These are phyloP conservation scores for Apodemus agrarius DNA, from an alignment of 2,797 vertebrate genomes.

Conservation along the genomic window DNA sequence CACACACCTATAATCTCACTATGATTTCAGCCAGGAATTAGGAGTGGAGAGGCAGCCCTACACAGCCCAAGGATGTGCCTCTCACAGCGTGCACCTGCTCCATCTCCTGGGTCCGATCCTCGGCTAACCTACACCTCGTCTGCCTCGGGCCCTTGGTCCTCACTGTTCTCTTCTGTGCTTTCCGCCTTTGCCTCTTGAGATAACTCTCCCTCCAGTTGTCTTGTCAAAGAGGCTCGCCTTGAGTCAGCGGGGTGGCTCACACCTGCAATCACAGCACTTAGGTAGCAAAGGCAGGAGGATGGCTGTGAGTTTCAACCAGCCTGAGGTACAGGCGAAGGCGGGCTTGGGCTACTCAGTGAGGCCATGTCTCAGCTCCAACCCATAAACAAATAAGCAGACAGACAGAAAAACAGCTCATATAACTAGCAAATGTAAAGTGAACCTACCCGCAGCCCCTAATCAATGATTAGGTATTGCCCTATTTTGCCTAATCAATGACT, in stretches of 20 bases:
- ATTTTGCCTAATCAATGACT: neutral
- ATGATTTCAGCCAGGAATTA: neutral
- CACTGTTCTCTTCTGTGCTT: neutral
- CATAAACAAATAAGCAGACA: neutral
- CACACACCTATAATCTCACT: neutral
- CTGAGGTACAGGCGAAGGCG: neutral
- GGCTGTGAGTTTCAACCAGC: neutral
- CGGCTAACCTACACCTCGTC: neutral
- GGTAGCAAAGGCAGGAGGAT: neutral
- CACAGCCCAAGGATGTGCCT: neutral
- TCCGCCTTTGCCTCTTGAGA: neutral
- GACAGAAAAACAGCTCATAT: neutral
- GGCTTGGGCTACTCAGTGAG: neutral
- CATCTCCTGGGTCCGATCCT: neutral
- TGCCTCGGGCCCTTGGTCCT: neutral
- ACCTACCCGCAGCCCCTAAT: neutral
- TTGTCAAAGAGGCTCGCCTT: slow-evolving; percentile 6
- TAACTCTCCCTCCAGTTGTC: neutral
- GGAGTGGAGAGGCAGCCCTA: accelerated
- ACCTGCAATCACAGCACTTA: neutral
- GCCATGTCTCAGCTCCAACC: neutral
- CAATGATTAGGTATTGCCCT: neutral
- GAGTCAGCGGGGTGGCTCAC: neutral
- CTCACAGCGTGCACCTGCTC: neutral
- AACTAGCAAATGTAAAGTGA: neutral